phyloP scores from a whole-genome alignment of 2,113 vertebrate genomes.

The Strigops habroptila region DNA sequence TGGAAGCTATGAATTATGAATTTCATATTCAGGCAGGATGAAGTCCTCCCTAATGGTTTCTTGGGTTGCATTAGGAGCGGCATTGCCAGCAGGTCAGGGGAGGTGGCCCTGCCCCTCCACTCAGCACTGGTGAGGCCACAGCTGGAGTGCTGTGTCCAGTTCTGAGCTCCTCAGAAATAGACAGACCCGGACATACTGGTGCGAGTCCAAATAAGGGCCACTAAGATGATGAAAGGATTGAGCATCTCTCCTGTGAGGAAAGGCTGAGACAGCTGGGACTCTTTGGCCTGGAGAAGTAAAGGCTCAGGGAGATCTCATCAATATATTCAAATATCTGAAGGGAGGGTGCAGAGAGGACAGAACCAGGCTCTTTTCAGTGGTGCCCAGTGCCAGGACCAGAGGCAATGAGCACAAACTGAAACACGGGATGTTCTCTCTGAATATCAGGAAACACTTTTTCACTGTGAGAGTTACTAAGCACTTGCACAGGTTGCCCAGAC shows the following conservation, averaged over 20 bases:
- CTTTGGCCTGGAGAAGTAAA: background rate
- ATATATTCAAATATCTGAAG: background rate
- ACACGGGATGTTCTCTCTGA: background rate
- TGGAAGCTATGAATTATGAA: background rate
- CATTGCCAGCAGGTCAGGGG: background rate
- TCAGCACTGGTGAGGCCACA: background rate
- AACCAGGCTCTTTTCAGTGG: background rate
- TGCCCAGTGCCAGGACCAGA: background rate
- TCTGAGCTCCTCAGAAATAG: background rate
- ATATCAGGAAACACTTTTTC: background rate
- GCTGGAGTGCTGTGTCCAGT: too few relatives aligned
- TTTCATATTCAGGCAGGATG: background rate
- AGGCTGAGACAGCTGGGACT: background rate
- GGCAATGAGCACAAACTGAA: background rate
- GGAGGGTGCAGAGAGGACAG: background rate
- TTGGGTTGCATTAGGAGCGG: background rate
- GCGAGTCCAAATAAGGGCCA: background rate
- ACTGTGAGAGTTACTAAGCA: background rate
- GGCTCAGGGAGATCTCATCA: background rate
- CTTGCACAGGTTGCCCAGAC: background rate
- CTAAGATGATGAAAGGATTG: background rate
- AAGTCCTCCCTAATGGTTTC: background rate
- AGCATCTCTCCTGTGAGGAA: background rate
- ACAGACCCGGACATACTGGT: too few relatives aligned
- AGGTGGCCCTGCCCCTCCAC: background rate